Conservation (phyloP, 1,140 invertebrate genomes). For the Drosophila lacteicornis region DNA sequence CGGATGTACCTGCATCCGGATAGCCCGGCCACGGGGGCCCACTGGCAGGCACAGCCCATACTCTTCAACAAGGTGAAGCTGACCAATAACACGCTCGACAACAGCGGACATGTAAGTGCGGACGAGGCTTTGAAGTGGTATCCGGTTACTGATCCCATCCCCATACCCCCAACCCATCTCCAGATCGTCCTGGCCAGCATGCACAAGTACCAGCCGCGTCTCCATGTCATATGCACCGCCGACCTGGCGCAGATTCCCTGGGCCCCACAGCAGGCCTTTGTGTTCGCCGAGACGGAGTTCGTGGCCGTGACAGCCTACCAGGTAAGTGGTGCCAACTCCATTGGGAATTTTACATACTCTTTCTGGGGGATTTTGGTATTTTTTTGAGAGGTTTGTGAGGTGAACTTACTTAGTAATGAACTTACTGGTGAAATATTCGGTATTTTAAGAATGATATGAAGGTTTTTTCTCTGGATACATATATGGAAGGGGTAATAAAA, state of each 20-base stretch:
- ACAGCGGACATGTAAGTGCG: conserved; percentile 91
- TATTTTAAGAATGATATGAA: background rate
- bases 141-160: conserved; percentile 7
- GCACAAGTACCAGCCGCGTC: conserved; percentile 95
- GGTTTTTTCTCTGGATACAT: background rate
- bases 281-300: conserved; percentile 93
- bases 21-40: conserved; percentile 91
- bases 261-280: conserved; percentile 88
- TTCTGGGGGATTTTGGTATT: background rate
- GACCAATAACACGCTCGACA: conserved; percentile 94
- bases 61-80: conserved; percentile 95
- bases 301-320: conserved; percentile 97
- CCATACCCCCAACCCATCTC: background rate
- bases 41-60: conserved; percentile 94
- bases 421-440: background rate
- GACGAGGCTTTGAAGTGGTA: conserved; percentile 13
- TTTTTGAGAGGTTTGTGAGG: background rate
- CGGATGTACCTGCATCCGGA: conserved; percentile 94
- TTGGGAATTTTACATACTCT: conserved; percentile 2
- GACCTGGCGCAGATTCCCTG: conserved; percentile 88
- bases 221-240: conserved; percentile 91
- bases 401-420: too few relatives aligned
- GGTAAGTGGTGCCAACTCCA: conserved; percentile 85
- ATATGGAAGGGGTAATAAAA: background rate
- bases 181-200: conserved; percentile 94